These are phyloP conservation scores for Eurois occulta DNA, from an alignment of 2,888 invertebrate species.

Conservation along the genomic window DNA sequence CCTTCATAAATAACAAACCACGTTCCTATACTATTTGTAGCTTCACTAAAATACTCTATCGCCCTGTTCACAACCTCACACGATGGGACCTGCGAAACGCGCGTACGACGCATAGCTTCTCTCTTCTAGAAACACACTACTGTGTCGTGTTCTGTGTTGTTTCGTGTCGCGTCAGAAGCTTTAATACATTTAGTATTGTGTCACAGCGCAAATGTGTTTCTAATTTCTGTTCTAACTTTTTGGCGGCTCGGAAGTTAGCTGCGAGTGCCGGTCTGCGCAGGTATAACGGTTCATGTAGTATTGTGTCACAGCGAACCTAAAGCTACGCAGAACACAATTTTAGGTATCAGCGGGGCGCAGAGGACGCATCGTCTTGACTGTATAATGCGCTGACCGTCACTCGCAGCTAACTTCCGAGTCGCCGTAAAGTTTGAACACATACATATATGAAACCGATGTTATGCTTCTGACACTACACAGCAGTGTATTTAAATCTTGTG, in stretches of 20 bases:
- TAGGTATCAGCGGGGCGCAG: neutral
- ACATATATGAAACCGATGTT: neutral
- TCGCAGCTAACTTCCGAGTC: neutral
- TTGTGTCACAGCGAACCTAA: neutral
- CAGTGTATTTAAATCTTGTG: neutral
- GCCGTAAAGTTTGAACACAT: neutral
- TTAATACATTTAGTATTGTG: neutral
- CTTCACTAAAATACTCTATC: slow-evolving; percentile 3
- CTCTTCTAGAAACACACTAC: neutral
- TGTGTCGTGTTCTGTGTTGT: neutral
- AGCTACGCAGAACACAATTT: neutral
- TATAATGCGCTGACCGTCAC: neutral
- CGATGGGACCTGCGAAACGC: neutral
- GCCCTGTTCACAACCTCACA: neutral
- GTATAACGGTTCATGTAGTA: neutral
- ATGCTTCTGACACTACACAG: neutral
- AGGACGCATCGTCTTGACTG: neutral
- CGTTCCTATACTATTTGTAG: slow-evolving; percentile 4
- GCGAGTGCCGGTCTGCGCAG: neutral
- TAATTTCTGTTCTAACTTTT: neutral
- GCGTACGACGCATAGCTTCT: neutral
- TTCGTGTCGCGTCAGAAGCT: neutral
- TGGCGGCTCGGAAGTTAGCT: neutral
- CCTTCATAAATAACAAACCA: neutral
- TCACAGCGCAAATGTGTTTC: neutral